Base-by-base conservation (phyloP, 2,797 vertebrate genomes). In the Rousettus madagascariensis region DNA sequence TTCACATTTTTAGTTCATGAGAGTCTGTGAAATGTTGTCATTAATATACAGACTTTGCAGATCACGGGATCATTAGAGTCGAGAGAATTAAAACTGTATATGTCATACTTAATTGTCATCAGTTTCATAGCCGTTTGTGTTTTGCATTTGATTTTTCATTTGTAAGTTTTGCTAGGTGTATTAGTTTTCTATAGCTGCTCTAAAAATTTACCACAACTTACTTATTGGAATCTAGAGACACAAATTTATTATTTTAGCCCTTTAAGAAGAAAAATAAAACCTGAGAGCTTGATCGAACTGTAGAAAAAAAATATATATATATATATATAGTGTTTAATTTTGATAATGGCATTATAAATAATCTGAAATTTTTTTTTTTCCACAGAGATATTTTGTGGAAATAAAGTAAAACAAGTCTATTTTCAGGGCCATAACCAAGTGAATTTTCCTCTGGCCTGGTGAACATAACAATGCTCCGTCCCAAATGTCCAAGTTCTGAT, bases 31-130 rank as follows among this genome's bases (percentile, higher is more conserved):
- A 53, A 19, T 53, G 10, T 22, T 30, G 17, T 83, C 69, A 71
- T 90, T 94, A 86, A 59, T 89, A 91, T 86, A 69, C 20, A 83
- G 43, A 74, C 4, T 74, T 68, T 95, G n/a, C 28, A 94, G 74
- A 91, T 59, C 20, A 43, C 17, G 68, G 28, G 68, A 86, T 95
- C 79, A 95, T 72, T 17, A 51, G 30, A 95, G 83, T 69, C 75
- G n/a, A 89, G 43, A 89, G 79, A 93, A 83, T 69, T 91, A 87
- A 94, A 96, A 86, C 86, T 93, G 55, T 49, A 53, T 36, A 69
- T 65, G 95, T 91, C 74, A 96, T 94, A 88, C 71, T 88, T 80
- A 80, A 49, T 94, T 94, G 38, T 87, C 83, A 74, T 91, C 87
- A 80, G 46, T 79, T 75, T 69, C 51, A 89, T 55, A 68, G 51